phyloP scores from a whole-genome alignment of 1,140 invertebrate species.

The Telenomus remus region DNA sequence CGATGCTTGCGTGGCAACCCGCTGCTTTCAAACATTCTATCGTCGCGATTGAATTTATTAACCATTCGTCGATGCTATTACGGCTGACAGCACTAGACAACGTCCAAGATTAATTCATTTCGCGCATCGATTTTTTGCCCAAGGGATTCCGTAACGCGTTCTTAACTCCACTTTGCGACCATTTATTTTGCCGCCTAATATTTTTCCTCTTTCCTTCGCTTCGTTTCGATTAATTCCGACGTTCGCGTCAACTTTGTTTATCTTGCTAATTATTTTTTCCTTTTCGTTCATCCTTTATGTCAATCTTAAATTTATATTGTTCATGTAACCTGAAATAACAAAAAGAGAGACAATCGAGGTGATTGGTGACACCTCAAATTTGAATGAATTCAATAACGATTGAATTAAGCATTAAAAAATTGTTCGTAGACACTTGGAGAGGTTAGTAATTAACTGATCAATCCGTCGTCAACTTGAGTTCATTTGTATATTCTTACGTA shows the following conservation, averaged over 20 bases:
- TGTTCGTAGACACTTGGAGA: no score
- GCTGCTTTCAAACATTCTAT: slow-evolving; percentile 45
- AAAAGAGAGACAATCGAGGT: no score
- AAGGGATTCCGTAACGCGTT: slow-evolving; percentile 18
- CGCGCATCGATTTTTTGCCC: slow-evolving; percentile 28
- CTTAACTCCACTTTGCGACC: slow-evolving; percentile 18
- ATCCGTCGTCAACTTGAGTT: slow-evolving; percentile 8
- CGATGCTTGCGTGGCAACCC: slow-evolving; percentile 47
- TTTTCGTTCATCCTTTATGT: no score
- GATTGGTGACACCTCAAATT: no score
- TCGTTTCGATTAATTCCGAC: background rate
- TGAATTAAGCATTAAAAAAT: no score
- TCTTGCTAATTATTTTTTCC: no score
- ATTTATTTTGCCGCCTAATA: slow-evolving; percentile 16
- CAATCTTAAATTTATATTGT: no score
- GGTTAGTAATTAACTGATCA: background rate
- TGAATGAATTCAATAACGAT: no score
- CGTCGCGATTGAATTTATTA: slow-evolving; percentile 52
- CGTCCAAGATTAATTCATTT: slow-evolving; percentile 51
- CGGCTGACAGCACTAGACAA: slow-evolving; percentile 35
- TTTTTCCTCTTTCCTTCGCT: background rate
- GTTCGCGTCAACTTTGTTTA: no score
- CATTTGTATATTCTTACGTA: slow-evolving; percentile 4
- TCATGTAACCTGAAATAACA: no score
- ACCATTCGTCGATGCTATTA: slow-evolving; percentile 41